phyloP scores from a whole-genome alignment of 2,113 vertebrate species.

The Turdus rufiventris region DNA sequence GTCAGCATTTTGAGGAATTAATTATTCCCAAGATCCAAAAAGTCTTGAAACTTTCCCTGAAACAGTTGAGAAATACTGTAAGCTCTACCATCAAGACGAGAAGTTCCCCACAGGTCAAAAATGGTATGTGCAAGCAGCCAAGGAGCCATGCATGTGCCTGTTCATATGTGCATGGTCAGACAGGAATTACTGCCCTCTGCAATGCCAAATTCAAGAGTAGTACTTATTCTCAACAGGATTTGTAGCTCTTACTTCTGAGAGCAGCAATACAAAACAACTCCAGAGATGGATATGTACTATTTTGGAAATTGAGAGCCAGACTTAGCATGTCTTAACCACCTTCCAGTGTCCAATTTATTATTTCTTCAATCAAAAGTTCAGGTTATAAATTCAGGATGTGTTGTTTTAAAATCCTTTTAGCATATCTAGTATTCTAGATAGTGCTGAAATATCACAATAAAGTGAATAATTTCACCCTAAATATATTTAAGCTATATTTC shows the following conservation, averaged over 20 bases:
- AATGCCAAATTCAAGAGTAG: background rate
- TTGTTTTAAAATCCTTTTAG: background rate
- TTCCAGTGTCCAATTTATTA: background rate
- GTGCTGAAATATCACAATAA: background rate
- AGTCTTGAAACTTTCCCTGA: background rate
- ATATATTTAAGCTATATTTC: background rate
- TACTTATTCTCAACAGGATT: background rate
- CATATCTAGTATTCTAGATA: background rate
- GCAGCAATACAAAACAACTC: background rate
- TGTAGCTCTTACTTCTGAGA: background rate
- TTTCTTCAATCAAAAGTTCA: background rate
- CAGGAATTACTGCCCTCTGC: background rate
- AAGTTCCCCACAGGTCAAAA: background rate
- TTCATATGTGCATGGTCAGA: rapidly evolving
- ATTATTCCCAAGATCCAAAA: background rate
- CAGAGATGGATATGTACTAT: background rate
- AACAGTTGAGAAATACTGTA: background rate
- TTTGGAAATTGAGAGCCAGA: background rate
- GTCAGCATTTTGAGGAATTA: background rate
- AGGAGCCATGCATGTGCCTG: background rate
- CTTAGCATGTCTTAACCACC: background rate
- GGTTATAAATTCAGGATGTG: background rate
- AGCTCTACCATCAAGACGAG: background rate
- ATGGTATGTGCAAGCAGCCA: background rate
- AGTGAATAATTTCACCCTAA: background rate